Conservation (phyloP, 2,797 vertebrate species). For the Urosaurus nigricauda region DNA sequence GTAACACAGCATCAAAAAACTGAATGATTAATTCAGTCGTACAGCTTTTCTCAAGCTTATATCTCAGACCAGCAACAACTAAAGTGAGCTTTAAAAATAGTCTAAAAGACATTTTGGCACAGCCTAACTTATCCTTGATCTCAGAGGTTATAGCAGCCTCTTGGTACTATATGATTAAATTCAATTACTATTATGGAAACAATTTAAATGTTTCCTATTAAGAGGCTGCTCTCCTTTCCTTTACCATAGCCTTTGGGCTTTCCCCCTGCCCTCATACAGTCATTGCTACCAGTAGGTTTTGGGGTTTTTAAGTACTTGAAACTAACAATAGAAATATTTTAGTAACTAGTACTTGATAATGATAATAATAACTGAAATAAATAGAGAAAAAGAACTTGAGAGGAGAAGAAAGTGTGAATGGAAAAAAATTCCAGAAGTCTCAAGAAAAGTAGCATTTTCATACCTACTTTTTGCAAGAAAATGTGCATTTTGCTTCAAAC, state of each 20-base stretch:
- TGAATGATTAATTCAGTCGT: constrained; percentile 7
- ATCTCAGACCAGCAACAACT: neutral
- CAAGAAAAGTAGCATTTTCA: no score
- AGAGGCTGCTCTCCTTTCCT: neutral
- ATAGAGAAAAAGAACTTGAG: neutral
- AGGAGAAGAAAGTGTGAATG: neutral
- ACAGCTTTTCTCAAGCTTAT: neutral
- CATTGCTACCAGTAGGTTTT: no score
- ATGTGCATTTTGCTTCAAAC: no score
- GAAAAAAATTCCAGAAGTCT: no score
- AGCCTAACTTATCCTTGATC: constrained; percentile 15
- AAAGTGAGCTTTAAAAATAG: constrained; percentile 13
- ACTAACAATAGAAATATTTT: neutral
- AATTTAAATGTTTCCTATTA: constrained; percentile 8
- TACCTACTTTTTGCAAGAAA: no score
- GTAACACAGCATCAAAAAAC: neutral
- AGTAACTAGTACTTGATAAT: neutral
- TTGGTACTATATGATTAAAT: constrained; percentile 13
- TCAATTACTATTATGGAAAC: constrained; percentile 8
- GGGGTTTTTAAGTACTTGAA: neutral
- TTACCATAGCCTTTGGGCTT: neutral
- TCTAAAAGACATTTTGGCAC: constrained; percentile 13
- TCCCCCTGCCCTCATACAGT: no score
- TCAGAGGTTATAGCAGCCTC: constrained; percentile 4
- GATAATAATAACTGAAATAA: neutral